Percentiles rank a stretch among this genome's conserved stretches.
Evolutionary conservation across 2,113 vertebrate genomes (phyloP).

Genomic region (Brienomyrus longianalis): DNA sequence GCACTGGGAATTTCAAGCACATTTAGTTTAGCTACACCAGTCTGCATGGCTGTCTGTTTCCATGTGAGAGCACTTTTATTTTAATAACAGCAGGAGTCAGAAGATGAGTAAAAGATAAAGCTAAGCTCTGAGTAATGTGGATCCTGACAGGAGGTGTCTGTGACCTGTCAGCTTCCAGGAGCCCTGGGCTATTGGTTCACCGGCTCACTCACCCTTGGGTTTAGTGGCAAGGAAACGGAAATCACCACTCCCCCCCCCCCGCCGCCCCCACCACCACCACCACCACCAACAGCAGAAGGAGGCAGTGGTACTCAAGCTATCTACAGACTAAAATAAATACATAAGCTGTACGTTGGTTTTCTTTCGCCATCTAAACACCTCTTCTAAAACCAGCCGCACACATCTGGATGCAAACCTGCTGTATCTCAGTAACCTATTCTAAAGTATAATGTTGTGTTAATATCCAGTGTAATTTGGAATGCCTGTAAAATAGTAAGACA

Average conservation of each 20-base stretch:
- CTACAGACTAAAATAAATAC: not conserved
- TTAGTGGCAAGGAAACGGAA: not conserved
- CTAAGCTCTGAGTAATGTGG: not conserved
- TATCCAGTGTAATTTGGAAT: not conserved
- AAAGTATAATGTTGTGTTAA: not conserved
- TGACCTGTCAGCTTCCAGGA: not conserved
- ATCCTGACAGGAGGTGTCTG: not conserved
- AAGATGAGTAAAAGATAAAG: not conserved
- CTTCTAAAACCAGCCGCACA: not conserved
- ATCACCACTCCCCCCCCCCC: not conserved
- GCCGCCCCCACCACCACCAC: not conserved
- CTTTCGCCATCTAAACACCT: not conserved
- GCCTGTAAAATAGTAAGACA: not conserved
- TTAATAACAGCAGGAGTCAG: not conserved
- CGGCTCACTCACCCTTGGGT: not conserved
- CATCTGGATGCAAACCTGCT: not conserved
- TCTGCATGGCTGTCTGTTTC: not conserved
- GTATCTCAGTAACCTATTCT: not conserved
- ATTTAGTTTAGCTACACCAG: not conserved
- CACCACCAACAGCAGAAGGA: not conserved
- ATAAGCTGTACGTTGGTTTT: not conserved
- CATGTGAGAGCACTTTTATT: not conserved
- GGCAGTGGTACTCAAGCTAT: not conserved
- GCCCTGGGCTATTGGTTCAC: conserved; percentile 4
- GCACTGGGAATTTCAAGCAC: not conserved